Evolutionary conservation across 2,113 vertebrate genomes (phyloP).

Genomic region (Hylia prasina): DNA sequence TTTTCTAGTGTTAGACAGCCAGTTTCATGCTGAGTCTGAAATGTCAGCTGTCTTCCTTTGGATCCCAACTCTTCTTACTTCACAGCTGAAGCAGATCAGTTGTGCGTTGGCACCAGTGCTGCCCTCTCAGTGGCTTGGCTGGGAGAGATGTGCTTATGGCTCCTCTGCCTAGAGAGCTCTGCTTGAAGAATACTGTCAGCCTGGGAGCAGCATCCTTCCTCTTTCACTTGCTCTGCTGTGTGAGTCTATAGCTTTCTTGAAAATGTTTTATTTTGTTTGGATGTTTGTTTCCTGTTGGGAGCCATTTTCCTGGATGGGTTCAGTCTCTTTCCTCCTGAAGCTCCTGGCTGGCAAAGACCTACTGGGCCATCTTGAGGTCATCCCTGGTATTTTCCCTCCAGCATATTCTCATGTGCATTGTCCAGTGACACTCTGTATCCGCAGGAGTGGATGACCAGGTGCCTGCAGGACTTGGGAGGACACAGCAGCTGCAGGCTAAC

Average conservation of each 20-base stretch:
- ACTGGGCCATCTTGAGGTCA: conserved; percentile 65
- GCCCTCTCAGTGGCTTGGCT: background rate
- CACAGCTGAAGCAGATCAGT: background rate
- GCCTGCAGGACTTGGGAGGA: background rate
- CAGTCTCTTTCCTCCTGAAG: background rate
- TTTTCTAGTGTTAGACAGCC: background rate
- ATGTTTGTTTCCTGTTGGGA: conserved; percentile 33
- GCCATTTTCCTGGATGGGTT: conserved; percentile 50
- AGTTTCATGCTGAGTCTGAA: background rate
- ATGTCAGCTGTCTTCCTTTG: background rate
- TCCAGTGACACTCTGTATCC: background rate
- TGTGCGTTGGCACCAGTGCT: background rate
- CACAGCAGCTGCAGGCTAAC: accelerated
- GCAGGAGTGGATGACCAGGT: background rate
- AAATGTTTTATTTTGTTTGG: conserved; percentile 24
- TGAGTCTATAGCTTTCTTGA: background rate
- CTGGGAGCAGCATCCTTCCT: background rate
- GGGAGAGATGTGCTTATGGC: background rate
- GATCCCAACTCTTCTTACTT: background rate
- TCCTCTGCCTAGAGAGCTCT: background rate
- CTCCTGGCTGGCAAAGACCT: conserved; percentile 51
- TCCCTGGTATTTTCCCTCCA: conserved; percentile 60
- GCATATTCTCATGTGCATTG: background rate
- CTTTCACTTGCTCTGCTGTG: background rate
- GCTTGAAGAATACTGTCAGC: conserved; percentile 6